Evolutionary conservation across 2,797 vertebrate genomes (phyloP).

Genomic region (Alcedo atthis): DNA sequence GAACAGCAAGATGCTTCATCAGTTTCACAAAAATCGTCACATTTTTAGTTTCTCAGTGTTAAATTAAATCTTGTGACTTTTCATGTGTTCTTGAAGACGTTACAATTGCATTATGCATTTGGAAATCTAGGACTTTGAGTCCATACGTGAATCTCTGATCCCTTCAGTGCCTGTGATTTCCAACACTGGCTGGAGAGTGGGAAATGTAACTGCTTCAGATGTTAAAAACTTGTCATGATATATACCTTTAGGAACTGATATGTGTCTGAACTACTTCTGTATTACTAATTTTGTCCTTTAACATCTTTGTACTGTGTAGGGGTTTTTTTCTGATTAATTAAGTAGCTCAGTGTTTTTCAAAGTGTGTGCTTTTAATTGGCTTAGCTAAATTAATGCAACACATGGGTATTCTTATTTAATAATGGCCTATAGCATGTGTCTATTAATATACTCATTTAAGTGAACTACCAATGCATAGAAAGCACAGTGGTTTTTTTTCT

Average conservation of each 20-base stretch:
- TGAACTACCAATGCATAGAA: background rate
- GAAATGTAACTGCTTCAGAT: background rate
- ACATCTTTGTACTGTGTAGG: background rate
- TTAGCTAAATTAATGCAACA: background rate
- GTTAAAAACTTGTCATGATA: background rate
- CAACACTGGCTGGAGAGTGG: background rate
- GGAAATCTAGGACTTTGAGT: background rate
- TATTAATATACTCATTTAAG: background rate
- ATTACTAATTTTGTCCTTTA: background rate
- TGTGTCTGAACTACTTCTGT: background rate
- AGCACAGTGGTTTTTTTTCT: background rate
- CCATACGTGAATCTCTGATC: background rate
- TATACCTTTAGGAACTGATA: background rate
- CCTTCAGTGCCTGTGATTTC: background rate
- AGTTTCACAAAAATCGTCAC: background rate
- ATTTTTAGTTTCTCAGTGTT: background rate
- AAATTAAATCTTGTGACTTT: background rate
- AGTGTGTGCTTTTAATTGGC: conserved; percentile 3
- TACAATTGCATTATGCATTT: background rate
- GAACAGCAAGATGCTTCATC: background rate
- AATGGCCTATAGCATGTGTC: background rate
- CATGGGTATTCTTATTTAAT: background rate
- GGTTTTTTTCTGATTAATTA: conserved; percentile 1
- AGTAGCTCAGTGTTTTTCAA: background rate
- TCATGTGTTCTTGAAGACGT: background rate